Base-by-base conservation (phyloP, 2,888 invertebrate species). In the Augiades crinisus region DNA sequence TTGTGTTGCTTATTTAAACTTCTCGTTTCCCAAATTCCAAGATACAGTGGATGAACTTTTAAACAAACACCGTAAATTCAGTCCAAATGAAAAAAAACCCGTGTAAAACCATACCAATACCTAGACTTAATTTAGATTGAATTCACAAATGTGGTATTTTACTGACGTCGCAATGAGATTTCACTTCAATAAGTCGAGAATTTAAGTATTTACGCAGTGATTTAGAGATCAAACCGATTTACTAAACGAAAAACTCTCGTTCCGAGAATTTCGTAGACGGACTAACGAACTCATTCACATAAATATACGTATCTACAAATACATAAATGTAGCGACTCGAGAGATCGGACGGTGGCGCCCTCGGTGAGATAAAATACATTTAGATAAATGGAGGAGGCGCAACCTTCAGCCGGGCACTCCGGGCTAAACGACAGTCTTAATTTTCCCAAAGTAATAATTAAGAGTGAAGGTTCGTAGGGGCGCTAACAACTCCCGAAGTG, bases 361-460 rank as follows among this genome's bases (percentile, higher is more conserved):
- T 67, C 64, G 67, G 72, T 68, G 73, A 84, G 83, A 88, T 88
- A 87, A 85, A 88, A 79, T 83, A 87, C 87, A 86, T 87, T 85
- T 84, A 83, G 84, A 87, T 87, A 85, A 87, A 87, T 85, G 85
- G 81, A 79, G 74, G 75, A 74, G 74, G 75, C 74, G 70, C 77
- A 75, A 75, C 80, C 83, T 81, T 75, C 76, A 76, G 75, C 71
- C 75, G 79, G 81, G 81, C 81, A 81, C 87, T 86, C 75, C 68
- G 72, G 75, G 67, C 81, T 85, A 86, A 89, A 83, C 89, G 90
- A 88, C 89, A 87, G 77, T 86, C 90, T 90, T 90, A 90, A 90
- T 90, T 90, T 87, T 86, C 81, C 84, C 87, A 87, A 89, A 89
- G 90, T 90, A 89, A 89, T 90, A 90, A 90, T 90, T 89, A 90